phyloP scores from a whole-genome alignment of 2,888 invertebrate species.

The Xanthia togata region DNA sequence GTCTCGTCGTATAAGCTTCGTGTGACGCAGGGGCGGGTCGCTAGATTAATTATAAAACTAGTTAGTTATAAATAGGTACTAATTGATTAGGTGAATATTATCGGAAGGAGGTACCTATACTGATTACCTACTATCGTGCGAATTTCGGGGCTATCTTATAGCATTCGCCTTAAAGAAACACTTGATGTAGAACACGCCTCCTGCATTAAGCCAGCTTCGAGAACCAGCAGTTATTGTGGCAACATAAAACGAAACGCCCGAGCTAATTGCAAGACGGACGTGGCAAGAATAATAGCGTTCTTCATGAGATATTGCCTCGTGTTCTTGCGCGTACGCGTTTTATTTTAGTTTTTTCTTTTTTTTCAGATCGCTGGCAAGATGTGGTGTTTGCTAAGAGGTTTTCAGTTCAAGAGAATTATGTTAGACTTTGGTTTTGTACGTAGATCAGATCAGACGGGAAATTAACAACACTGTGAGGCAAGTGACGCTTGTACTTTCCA shows the following conservation, averaged over 20 bases:
- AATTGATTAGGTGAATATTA: too few species aligned
- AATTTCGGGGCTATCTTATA: constrained; percentile 1
- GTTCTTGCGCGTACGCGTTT: constrained; percentile 61
- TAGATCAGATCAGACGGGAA: too few species aligned
- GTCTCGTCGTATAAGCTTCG: too few species aligned
- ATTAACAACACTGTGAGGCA: neutral
- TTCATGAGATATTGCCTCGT: constrained; percentile 69
- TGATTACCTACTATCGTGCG: neutral
- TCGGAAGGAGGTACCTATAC: too few species aligned
- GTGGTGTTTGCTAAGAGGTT: constrained; percentile 35
- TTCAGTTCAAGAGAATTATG: constrained; percentile 2
- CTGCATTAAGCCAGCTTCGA: constrained; percentile 72
- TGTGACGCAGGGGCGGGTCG: too few species aligned
- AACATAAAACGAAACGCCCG: constrained; percentile 70
- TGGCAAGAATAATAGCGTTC: constrained; percentile 76
- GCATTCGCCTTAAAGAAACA: constrained; percentile 62
- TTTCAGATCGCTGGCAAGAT: constrained; percentile 26
- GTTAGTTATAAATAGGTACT: too few species aligned
- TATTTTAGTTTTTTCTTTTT: constrained; percentile 39
- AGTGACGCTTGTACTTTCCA: neutral
- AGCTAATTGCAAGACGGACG: constrained; percentile 78
- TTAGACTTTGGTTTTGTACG: neutral
- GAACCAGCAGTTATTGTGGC: constrained; percentile 69
- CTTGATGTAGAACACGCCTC: constrained; percentile 76
- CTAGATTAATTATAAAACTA: too few species aligned